phyloP scores from a whole-genome alignment of 92 coral and sea anemone species.

The Ricordea florida region DNA sequence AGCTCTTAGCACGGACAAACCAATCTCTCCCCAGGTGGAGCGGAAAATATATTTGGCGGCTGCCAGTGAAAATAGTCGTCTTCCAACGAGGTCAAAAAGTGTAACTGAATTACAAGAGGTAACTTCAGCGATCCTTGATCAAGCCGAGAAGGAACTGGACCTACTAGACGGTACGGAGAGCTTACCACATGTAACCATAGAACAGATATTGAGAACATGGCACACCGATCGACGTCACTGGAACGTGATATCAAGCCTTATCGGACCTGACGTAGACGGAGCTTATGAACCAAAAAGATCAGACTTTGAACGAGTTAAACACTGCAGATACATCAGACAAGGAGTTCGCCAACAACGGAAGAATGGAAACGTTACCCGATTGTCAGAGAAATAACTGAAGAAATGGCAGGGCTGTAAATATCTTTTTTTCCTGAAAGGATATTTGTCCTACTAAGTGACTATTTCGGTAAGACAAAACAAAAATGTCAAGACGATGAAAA shows the following conservation, averaged over 20 bases:
- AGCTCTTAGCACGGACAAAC: not conserved
- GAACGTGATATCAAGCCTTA: constrained; percentile 24
- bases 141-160: constrained; percentile 39
- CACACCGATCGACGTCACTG: constrained; percentile 24
- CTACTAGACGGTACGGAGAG: not conserved
- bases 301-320: not conserved
- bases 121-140: constrained; percentile 17
- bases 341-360: not conserved
- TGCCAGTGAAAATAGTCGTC: not conserved
- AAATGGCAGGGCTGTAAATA: too few species aligned
- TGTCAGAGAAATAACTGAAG: too few species aligned
- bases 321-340: constrained; percentile 27
- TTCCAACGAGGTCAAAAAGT: not conserved
- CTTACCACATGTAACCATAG: constrained; percentile 31
- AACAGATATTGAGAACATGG: constrained; percentile 33
- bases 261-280: not conserved
- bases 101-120: constrained; percentile 2
- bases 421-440: too few species aligned
- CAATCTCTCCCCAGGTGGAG: constrained; percentile 7
- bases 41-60: constrained; percentile 34
- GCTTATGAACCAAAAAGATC: not conserved
- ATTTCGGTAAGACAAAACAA: too few species aligned
- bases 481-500: too few species aligned
- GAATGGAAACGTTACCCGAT: too few species aligned
- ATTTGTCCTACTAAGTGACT: too few species aligned